Conservation (phyloP, 2,888 invertebrate genomes). For the Drosophila borealis region DNA sequence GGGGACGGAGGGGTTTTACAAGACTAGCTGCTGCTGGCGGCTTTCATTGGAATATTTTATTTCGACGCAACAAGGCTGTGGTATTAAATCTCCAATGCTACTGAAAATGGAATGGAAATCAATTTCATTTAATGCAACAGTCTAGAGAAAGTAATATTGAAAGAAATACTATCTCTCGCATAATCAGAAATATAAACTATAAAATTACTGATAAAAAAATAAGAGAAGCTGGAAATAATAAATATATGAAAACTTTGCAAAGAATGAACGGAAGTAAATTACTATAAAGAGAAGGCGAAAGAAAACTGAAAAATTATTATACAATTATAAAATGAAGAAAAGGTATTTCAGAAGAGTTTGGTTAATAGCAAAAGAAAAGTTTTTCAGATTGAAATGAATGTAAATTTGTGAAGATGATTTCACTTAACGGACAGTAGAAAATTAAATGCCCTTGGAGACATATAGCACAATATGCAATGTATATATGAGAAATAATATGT, state of each 20-base stretch:
- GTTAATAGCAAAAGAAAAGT: too few species aligned
- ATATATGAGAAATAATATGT: too few species aligned
- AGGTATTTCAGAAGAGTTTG: too few species aligned
- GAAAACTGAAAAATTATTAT: not conserved
- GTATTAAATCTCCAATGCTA: conserved; percentile 5
- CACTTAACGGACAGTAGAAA: too few species aligned
- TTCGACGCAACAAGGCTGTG: not conserved
- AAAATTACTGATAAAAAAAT: not conserved
- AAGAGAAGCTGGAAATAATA: not conserved
- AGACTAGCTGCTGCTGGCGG: not conserved
- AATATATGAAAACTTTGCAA: not conserved
- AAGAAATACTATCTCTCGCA: not conserved
- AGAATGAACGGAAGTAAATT: too few species aligned
- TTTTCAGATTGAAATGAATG: too few species aligned
- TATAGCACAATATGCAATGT: too few species aligned
- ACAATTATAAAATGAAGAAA: too few species aligned
- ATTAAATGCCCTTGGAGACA: too few species aligned
- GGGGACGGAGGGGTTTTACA: too few species aligned
- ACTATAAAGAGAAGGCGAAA: too few species aligned
- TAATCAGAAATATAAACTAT: not conserved
- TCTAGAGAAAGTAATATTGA: not conserved
- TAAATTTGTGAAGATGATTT: too few species aligned
- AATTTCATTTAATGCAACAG: not conserved
- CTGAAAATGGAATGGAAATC: not conserved
- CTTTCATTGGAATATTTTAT: not conserved